Evolutionary conservation across 1,140 invertebrate species (phyloP), one percentile per base, ranked within the genome.

Genomic region (Lucilia sericata): DNA sequence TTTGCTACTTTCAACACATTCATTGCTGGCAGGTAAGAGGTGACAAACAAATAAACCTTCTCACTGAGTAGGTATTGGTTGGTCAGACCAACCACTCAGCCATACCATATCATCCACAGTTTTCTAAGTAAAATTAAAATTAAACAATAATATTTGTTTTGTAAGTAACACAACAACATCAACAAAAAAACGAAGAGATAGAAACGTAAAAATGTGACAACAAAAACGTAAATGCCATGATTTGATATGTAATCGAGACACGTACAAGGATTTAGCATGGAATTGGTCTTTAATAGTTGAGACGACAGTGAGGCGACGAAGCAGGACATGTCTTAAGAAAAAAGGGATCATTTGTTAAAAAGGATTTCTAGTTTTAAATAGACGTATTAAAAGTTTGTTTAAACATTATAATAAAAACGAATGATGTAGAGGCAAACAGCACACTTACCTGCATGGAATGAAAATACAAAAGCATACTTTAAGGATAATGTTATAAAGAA

Each of bases 171-270:
- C 55, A 60, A 60, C n/a, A 25, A 10, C 65, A 21, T n/a, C n/a
- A 70, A 70, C 0, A 60, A n/a, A 70, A 70, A 70, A 21, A 25
- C 25, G 8, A 70, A 7, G 25, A 70, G 60, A 19, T 3, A 12
- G 51, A 14, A 70, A 30, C 25, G 25, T 30, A 30, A 30, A n/a
- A 30, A 30, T 30, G 25, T 30, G 25, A 30, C 3, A 70, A 70
- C 19, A 21, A 70, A 55, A 55, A 55, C 42, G 51, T 55, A 55
- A 78, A 78, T 78, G 34, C 75, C 36, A 42, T 76, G 25, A 76
- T 76, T 76, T 36, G 25, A 76, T 76, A 36, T 51, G 76, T 51
- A 80, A 80, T 51, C 76, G 76, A 80, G 47, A 49, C 76, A 80
- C 76, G 76, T 80, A 80, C 42, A 49, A 80, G 76, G 47, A 80